Evolutionary conservation across 2,888 invertebrate species (phyloP).

Genomic region (Quadriops clusia): DNA sequence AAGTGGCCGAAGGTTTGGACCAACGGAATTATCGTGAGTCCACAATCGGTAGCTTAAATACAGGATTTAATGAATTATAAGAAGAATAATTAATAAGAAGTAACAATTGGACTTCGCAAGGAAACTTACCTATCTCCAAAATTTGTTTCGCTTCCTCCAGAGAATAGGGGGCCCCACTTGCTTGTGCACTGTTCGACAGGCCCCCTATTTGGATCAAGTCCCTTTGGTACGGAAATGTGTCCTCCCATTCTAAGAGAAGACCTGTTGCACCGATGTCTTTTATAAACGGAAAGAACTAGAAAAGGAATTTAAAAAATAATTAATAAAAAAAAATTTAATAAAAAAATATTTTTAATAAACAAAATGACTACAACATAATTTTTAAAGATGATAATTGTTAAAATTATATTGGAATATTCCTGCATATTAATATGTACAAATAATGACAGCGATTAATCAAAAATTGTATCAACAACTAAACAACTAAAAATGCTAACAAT

Average conservation of each 20-base stretch:
- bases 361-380: no score
- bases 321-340: background rate
- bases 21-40: conserved; percentile 62
- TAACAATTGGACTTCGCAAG: conserved; percentile 1
- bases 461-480: no score
- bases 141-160: conserved; percentile 54
- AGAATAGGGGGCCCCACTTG: conserved; percentile 51
- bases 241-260: conserved; percentile 77
- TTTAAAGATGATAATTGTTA: no score
- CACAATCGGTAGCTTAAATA: conserved; percentile 44
- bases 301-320: conserved; percentile 14
- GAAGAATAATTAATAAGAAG: conserved; percentile 1
- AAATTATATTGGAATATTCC: no score
- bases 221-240: conserved; percentile 71
- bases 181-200: conserved; percentile 36
- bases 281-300: conserved; percentile 48
- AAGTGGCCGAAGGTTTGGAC: conserved; percentile 83
- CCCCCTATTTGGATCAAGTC: conserved; percentile 50
- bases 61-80: conserved; percentile 6
- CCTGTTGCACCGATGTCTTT: conserved; percentile 67
- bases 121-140: conserved; percentile 38
- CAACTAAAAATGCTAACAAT: no score
- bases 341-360: conserved; percentile 6
- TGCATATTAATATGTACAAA: no score
- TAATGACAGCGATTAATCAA: no score